These are phyloP conservation scores for Pogonognathellus flavescens DNA, from an alignment of 1,140 invertebrate species.

Conservation along the genomic window DNA sequence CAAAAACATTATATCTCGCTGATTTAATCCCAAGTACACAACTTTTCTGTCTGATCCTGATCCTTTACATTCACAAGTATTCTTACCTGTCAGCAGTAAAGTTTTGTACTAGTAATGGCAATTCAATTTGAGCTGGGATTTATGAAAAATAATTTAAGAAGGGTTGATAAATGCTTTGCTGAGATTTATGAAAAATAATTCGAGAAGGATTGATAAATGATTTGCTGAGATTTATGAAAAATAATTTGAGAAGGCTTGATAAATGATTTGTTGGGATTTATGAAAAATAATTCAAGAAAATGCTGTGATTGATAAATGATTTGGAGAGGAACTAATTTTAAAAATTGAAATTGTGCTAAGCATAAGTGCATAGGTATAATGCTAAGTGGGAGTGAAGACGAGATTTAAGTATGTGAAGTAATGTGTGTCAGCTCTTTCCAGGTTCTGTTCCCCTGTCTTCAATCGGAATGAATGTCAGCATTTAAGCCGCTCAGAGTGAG, in stretches of 20 bases:
- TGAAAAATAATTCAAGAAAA: no score
- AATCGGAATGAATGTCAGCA: conserved; percentile 46
- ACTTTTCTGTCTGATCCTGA: no score
- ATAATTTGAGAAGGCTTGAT: background rate
- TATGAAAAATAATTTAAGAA: no score
- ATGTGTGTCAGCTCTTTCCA: conserved; percentile 36
- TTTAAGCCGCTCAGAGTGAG: conserved; percentile 49
- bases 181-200: no score
- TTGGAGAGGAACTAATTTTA: background rate
- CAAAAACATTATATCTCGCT: no score
- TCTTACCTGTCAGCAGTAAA: background rate
- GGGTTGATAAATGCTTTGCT: background rate
- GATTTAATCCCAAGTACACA: no score
- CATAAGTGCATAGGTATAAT: background rate
- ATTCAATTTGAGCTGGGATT: no score
- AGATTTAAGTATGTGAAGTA: conserved; percentile 11
- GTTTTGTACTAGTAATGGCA: background rate
- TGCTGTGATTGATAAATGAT: background rate
- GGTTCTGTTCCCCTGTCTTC: conserved; percentile 31
- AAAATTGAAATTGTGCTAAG: background rate
- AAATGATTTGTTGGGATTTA: background rate
- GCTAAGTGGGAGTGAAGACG: background rate
- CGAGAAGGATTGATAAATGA: no score
- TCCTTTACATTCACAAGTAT: background rate
- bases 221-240: background rate